Evolutionary conservation across 2,888 invertebrate genomes (phyloP).

Genomic region (Agriopis marginaria): DNA sequence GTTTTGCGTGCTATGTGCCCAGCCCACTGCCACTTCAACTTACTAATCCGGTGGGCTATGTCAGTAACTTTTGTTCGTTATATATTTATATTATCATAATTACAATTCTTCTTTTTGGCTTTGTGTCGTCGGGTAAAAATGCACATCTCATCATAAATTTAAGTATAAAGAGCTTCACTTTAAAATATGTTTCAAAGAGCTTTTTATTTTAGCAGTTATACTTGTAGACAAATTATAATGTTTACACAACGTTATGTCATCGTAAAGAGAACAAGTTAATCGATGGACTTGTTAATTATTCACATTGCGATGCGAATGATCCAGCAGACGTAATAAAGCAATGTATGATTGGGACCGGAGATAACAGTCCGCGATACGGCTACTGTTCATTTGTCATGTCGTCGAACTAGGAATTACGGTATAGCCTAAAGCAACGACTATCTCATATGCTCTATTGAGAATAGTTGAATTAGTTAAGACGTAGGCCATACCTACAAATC

Average conservation of each 20-base stretch:
- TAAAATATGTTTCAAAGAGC: background rate
- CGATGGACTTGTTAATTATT: constrained; percentile 44
- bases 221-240: background rate
- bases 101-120: too few relatives aligned
- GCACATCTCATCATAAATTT: background rate
- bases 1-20: too few relatives aligned
- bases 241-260: constrained; percentile 25
- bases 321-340: constrained; percentile 42
- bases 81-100: too few relatives aligned
- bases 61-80: too few relatives aligned
- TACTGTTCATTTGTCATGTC: constrained; percentile 50
- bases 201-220: background rate
- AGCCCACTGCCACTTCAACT: too few relatives aligned
- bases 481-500: too few relatives aligned
- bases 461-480: background rate
- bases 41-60: too few relatives aligned
- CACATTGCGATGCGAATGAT: constrained; percentile 42
- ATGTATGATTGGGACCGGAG: constrained; percentile 49
- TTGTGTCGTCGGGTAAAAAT: too few relatives aligned
- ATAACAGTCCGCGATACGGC: constrained; percentile 42
- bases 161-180: background rate
- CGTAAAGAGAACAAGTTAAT: constrained; percentile 33
- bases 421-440: background rate
- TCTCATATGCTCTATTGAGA: background rate
- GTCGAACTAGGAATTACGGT: constrained; percentile 37